Evolutionary conservation across 1,140 invertebrate genomes (phyloP).

Genomic region (Atta cephalotes): DNA sequence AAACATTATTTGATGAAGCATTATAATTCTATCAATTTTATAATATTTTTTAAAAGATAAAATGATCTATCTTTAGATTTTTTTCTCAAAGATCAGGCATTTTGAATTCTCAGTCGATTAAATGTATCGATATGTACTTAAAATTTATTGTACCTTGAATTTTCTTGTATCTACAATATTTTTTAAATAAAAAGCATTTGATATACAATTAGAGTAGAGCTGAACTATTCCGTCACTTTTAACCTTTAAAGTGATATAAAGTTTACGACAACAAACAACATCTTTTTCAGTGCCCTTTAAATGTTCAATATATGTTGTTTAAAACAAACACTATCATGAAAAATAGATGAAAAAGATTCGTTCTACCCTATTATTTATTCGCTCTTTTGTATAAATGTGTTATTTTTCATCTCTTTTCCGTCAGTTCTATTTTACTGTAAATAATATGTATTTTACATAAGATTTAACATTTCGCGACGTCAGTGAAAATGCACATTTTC

Average conservation of each 20-base stretch:
- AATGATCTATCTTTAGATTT: not conserved
- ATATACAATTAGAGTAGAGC: not conserved
- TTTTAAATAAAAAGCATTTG: not conserved
- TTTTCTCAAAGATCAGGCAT: not conserved
- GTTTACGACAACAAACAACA: no score
- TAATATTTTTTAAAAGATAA: not conserved
- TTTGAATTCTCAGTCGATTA: no score
- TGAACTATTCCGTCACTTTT: no score
- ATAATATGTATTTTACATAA: not conserved
- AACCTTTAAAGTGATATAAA: no score
- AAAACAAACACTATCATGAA: no score
- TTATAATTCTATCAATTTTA: not conserved
- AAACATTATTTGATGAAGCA: not conserved
- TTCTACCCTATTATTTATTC: not conserved
- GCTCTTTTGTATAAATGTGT: not conserved
- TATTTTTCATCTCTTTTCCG: not conserved
- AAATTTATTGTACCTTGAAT: not conserved
- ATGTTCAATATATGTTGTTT: no score
- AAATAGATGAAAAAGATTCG: no score
- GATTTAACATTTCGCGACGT: constrained; percentile 20
- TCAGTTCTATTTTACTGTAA: not conserved
- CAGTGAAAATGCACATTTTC: constrained; percentile 51
- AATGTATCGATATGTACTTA: not conserved
- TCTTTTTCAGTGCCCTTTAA: no score
- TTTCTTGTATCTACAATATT: not conserved